These are phyloP conservation scores for Todus mexicanus DNA, from an alignment of 2,797 vertebrate genomes.

Conservation along the genomic window DNA sequence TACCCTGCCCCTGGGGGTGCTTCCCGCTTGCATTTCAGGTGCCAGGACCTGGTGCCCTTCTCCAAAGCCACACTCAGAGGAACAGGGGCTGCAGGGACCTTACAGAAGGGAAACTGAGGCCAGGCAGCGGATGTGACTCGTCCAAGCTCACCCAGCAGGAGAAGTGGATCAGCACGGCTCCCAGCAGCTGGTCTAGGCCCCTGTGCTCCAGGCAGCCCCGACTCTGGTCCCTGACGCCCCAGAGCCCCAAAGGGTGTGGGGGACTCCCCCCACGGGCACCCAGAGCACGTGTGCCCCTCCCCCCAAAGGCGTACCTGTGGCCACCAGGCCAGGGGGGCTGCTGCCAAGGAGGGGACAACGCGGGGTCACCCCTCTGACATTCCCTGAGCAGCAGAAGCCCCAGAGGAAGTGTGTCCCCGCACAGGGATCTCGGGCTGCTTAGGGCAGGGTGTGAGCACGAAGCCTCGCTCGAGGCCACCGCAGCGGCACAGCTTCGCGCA, in stretches of 20 bases:
- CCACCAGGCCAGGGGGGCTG: no score
- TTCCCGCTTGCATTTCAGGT: neutral
- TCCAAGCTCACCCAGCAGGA: neutral
- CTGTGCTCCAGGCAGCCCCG: neutral
- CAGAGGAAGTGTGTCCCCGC: rapidly evolving
- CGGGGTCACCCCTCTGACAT: neutral
- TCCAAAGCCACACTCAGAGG: rapidly evolving
- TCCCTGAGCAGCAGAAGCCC: rapidly evolving
- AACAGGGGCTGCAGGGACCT: neutral
- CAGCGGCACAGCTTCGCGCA: rapidly evolving
- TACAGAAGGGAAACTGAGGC: neutral
- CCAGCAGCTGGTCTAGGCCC: neutral
- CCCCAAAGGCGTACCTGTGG: no score
- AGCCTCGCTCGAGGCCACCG: rapidly evolving
- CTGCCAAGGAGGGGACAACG: no score
- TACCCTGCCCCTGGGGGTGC: neutral
- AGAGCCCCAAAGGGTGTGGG: neutral
- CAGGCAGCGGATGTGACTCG: neutral
- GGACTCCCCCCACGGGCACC: no score
- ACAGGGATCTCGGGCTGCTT: neutral
- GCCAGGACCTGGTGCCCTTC: neutral
- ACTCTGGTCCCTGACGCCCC: neutral
- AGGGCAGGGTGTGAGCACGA: neutral
- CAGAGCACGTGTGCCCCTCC: rapidly evolving
- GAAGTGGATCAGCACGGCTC: neutral